A percentile compares a stretch with the other conserved stretches of the same genome.
phyloP scores from a whole-genome alignment of 1,140 invertebrate genomes.

The Papilio helenus region DNA sequence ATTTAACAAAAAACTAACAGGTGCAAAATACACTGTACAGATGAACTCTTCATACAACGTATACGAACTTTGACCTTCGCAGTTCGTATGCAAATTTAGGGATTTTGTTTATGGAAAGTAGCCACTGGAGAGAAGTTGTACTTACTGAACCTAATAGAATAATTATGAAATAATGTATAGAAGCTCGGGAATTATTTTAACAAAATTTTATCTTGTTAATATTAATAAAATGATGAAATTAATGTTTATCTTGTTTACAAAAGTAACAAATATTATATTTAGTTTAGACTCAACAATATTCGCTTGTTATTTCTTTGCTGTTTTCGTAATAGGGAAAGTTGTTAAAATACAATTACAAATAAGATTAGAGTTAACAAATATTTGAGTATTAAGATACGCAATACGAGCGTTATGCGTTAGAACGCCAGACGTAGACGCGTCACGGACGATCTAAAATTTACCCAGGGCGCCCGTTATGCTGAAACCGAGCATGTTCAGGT shows the following conservation, averaged over 20 bases:
- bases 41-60: background rate
- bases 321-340: background rate
- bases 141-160: constrained; percentile 19
- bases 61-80: constrained; percentile 2
- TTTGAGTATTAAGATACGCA: background rate
- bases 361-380: background rate
- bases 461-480: no score
- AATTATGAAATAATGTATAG: constrained; percentile 13
- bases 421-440: no score
- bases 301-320: background rate
- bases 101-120: constrained; percentile 12
- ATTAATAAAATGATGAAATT: background rate
- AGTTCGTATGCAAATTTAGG: constrained; percentile 6
- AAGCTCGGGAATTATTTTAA: background rate
- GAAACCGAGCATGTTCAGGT: no score
- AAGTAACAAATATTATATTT: background rate
- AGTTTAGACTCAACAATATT: background rate
- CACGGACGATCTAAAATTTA: no score
- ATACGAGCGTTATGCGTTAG: no score
- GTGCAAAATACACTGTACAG: background rate
- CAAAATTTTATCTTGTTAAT: background rate
- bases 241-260: background rate
- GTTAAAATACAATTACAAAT: background rate
- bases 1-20: background rate
- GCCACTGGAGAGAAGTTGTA: background rate